phyloP scores from a whole-genome alignment of 2,888 invertebrate genomes.

The Eristalis tenax region DNA sequence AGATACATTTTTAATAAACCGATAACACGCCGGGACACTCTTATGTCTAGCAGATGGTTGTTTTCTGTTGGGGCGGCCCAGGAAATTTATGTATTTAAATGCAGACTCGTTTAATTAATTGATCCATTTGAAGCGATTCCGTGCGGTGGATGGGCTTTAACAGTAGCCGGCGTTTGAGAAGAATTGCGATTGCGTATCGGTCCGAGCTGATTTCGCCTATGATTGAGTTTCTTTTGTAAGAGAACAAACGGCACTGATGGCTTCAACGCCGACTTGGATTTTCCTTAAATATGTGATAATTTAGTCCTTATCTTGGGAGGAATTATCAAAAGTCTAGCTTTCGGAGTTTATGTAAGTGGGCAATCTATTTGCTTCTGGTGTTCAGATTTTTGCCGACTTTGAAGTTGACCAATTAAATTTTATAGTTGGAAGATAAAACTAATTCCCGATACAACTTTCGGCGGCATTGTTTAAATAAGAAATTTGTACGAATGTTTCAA shows the following conservation, averaged over 20 bases:
- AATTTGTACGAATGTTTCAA: neutral
- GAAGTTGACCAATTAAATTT: constrained; percentile 22
- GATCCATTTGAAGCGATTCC: constrained; percentile 46
- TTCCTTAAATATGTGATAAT: constrained; percentile 28
- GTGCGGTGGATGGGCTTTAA: constrained; percentile 35
- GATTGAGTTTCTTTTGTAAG: constrained; percentile 31
- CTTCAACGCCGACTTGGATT: neutral
- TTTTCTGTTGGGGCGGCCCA: constrained; percentile 4
- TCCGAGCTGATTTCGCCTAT: constrained; percentile 23
- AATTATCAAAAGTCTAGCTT: constrained; percentile 4
- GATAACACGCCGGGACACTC: constrained; percentile 21
- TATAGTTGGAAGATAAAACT: neutral
- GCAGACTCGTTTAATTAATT: constrained; percentile 42
- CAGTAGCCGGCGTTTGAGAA: constrained; percentile 41
- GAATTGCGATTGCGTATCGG: constrained; percentile 45
- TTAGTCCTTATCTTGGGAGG: constrained; percentile 31
- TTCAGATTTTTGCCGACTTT: constrained; percentile 46
- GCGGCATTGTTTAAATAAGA: neutral
- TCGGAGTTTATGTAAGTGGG: constrained; percentile 3
- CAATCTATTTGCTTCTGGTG: constrained; percentile 46
- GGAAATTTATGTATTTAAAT: constrained; percentile 61
- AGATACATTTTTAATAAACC: constrained; percentile 55
- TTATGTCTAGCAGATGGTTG: neutral
- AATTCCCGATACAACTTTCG: neutral
- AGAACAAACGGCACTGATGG: neutral